Evolutionary conservation across 2,888 invertebrate genomes (phyloP).

Genomic region (Idaea dimidiata): DNA sequence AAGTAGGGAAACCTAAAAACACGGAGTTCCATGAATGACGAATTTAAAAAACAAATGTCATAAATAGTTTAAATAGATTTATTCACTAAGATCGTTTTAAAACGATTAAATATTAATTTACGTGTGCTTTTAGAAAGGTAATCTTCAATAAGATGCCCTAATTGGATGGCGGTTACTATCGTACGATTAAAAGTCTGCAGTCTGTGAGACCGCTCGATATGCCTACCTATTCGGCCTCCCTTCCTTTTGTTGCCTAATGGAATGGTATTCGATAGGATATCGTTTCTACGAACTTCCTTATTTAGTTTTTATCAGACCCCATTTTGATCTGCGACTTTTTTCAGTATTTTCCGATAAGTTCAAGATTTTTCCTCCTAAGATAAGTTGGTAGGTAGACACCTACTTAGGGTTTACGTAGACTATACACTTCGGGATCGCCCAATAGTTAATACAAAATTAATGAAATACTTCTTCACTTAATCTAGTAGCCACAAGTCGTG

Average conservation of each 20-base stretch:
- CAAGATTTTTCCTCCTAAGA: background rate
- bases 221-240: background rate
- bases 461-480: no score
- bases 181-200: no score
- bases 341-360: background rate
- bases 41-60: no score
- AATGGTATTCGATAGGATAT: background rate
- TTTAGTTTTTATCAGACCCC: slow-evolving; percentile 1
- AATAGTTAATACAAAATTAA: background rate
- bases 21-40: no score
- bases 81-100: no score
- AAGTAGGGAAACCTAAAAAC: no score
- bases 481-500: no score
- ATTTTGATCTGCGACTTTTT: background rate
- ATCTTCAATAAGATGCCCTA: no score
- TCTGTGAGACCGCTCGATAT: background rate
- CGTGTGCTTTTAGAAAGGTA: no score
- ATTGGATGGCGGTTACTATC: no score
- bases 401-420: background rate
- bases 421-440: background rate
- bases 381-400: background rate
- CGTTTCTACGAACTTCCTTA: background rate
- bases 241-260: background rate
- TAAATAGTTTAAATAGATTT: no score
- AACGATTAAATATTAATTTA: no score